These are phyloP conservation scores for Nasonia oneida DNA, from an alignment of 2,888 invertebrate genomes.

Conservation along the genomic window DNA sequence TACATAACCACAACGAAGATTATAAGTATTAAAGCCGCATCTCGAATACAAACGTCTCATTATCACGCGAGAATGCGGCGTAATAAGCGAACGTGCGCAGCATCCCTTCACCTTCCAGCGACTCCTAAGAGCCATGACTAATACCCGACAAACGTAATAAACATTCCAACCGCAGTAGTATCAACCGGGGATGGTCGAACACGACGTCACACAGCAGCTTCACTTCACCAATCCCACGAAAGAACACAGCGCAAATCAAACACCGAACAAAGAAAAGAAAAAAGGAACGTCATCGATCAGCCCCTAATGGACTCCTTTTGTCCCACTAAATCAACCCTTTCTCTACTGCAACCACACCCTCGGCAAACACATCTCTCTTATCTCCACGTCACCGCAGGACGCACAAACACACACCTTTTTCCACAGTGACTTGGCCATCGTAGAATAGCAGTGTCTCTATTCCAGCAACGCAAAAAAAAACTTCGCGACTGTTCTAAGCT, in stretches of 20 bases:
- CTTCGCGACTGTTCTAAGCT: neutral
- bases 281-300: neutral
- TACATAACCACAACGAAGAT: neutral
- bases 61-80: neutral
- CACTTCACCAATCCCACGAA: too few relatives aligned
- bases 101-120: neutral
- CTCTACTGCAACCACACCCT: neutral
- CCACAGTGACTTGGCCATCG: conserved; percentile 68
- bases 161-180: neutral
- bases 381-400: neutral
- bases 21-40: neutral
- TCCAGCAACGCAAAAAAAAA: neutral
- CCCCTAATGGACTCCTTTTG: neutral
- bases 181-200: neutral
- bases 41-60: neutral
- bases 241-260: neutral
- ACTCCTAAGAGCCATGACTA: neutral
- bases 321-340: neutral
- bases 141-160: neutral
- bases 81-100: neutral
- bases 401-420: conserved; percentile 69
- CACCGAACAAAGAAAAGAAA: neutral
- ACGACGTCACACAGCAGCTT: neutral
- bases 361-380: neutral
- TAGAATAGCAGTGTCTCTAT: neutral